Percentiles rank a stretch among this genome's conserved stretches.
These are phyloP conservation scores for Isaurus tuberculatus DNA, from an alignment of 92 coral and sea anemone genomes.

Conservation along the genomic window DNA sequence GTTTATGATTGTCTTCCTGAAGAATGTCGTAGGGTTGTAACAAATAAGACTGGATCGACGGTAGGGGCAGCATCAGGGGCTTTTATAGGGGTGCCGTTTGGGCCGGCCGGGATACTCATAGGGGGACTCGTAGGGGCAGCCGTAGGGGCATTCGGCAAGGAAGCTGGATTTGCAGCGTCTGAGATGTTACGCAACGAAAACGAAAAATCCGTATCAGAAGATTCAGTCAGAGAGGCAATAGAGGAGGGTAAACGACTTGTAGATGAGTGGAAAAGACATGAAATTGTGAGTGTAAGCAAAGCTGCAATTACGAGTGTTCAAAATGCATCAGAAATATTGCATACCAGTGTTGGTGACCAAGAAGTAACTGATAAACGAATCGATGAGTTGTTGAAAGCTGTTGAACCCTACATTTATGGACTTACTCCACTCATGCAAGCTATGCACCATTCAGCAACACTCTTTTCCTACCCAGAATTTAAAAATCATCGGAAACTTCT, in stretches of 20 bases:
- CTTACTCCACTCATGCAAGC: conserved; percentile 52
- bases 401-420: conserved; percentile 71
- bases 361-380: conserved; percentile 52
- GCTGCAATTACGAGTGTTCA: conserved; percentile 51
- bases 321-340: conserved; percentile 57
- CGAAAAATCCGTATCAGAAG: background rate
- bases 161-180: too few species aligned
- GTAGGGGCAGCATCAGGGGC: too few species aligned
- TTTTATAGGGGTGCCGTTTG: too few species aligned
- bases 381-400: conserved; percentile 43
- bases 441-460: conserved; percentile 7
- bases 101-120: too few species aligned
- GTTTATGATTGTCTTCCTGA: conserved; percentile 52
- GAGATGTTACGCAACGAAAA: too few species aligned
- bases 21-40: conserved; percentile 16
- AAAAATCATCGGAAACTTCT: conserved; percentile 53
- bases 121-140: too few species aligned
- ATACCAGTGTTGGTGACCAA: conserved; percentile 54
- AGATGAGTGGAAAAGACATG: background rate
- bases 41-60: too few species aligned
- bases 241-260: conserved; percentile 38
- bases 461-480: conserved; percentile 34
- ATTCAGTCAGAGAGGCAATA: conserved; percentile 39
- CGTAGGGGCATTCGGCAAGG: too few species aligned
- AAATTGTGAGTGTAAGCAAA: conserved; percentile 14